phyloP scores from a whole-genome alignment of 2,113 vertebrate genomes.

The Chaetura pelagica region DNA sequence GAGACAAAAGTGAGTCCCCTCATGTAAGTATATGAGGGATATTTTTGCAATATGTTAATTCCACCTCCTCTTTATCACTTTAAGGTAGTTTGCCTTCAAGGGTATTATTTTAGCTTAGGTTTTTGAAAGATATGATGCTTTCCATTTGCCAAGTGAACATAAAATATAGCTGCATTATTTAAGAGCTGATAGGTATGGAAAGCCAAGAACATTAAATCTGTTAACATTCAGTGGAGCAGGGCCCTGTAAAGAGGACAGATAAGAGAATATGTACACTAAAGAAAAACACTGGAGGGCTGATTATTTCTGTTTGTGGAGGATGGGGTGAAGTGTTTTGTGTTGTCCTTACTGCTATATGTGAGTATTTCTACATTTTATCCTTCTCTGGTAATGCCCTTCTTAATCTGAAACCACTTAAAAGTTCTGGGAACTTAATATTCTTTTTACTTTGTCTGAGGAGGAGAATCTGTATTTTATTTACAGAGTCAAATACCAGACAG shows the following conservation, averaged over 20 bases:
- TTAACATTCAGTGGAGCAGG: neutral
- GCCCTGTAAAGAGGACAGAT: neutral
- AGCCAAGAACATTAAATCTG: constrained; percentile 57
- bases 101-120: constrained; percentile 62
- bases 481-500: neutral
- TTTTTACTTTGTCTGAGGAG: neutral
- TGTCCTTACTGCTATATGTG: neutral
- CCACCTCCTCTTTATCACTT: neutral
- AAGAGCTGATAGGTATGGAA: constrained; percentile 67
- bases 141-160: constrained; percentile 62
- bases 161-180: constrained; percentile 68
- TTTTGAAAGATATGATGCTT: constrained; percentile 66
- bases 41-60: neutral
- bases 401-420: neutral
- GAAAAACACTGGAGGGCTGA: neutral
- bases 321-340: neutral
- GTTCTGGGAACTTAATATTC: neutral
- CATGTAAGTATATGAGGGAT: neutral
- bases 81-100: constrained; percentile 47
- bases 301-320: neutral
- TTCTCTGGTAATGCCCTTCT: neutral
- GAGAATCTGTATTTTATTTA: neutral
- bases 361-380: neutral
- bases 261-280: neutral
- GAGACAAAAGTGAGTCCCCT: neutral